phyloP scores from a whole-genome alignment of 2,797 vertebrate genomes.

The Danio tinwini region DNA sequence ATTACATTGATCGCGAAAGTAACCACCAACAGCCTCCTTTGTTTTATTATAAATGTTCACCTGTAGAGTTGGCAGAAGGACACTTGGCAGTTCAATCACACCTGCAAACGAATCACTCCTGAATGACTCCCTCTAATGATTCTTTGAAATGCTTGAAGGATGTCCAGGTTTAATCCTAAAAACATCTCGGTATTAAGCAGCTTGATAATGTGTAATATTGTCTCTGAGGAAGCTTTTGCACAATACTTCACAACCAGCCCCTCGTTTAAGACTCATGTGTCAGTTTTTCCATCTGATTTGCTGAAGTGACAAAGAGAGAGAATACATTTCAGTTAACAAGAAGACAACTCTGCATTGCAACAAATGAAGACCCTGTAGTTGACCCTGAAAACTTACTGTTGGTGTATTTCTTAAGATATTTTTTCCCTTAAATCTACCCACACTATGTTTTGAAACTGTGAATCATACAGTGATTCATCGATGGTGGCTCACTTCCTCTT shows the following conservation, averaged over 20 bases:
- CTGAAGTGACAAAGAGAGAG: constrained; percentile 72
- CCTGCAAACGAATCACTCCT: background rate
- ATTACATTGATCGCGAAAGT: background rate
- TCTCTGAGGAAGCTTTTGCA: background rate
- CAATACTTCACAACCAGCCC: background rate
- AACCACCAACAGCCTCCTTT: background rate
- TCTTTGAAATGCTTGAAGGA: background rate
- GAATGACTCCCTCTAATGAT: background rate
- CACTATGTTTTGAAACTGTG: background rate
- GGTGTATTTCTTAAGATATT: background rate
- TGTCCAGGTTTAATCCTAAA: background rate
- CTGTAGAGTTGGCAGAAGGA: constrained; percentile 49
- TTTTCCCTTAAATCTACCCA: background rate
- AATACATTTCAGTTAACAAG: background rate
- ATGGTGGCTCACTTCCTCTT: constrained; percentile 54
- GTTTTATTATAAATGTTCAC: constrained; percentile 5
- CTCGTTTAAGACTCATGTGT: background rate
- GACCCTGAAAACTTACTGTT: background rate
- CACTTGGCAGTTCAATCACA: constrained; percentile 44
- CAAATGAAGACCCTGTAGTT: background rate
- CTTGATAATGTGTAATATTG: background rate
- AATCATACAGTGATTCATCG: background rate
- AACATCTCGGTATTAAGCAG: background rate
- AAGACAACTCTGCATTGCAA: background rate
- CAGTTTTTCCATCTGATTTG: constrained; percentile 96